Conservation (phyloP, 2,888 invertebrate genomes). For the Ariolimax columbianus region DNA sequence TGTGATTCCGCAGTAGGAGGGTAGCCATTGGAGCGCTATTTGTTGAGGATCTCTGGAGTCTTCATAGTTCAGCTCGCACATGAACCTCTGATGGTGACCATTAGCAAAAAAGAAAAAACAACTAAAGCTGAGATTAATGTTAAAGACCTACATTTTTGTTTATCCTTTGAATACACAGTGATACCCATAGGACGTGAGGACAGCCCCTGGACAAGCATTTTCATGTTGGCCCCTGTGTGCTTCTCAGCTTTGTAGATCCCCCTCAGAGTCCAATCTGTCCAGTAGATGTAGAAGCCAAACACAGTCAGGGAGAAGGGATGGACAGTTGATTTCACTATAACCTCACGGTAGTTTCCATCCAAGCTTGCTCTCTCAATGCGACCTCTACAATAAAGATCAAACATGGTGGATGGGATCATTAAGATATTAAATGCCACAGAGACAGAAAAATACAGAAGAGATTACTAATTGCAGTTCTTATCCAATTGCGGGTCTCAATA, state of each 20-base stretch:
- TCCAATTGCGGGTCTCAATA: no score
- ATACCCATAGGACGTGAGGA: slow-evolving; percentile 96
- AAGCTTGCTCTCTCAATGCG: slow-evolving; percentile 95
- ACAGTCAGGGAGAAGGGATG: slow-evolving; percentile 97
- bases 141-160: slow-evolving; percentile 82
- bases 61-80: no score
- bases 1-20: no score
- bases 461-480: no score
- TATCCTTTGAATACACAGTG: slow-evolving; percentile 88
- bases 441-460: no score
- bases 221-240: slow-evolving; percentile 95
- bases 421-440: no score
- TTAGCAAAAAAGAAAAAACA: no score
- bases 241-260: slow-evolving; percentile 96
- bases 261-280: slow-evolving; percentile 93
- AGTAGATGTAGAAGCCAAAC: slow-evolving; percentile 93
- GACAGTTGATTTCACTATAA: slow-evolving; percentile 86
- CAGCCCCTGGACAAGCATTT: slow-evolving; percentile 94
- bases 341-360: slow-evolving; percentile 90
- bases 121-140: no score
- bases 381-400: slow-evolving; percentile 80
- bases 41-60: no score
- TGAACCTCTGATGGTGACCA: no score
- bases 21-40: no score
- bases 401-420: not conserved